phyloP scores from a whole-genome alignment of 2,113 vertebrate genomes.

The Rhizomys pruinosus region DNA sequence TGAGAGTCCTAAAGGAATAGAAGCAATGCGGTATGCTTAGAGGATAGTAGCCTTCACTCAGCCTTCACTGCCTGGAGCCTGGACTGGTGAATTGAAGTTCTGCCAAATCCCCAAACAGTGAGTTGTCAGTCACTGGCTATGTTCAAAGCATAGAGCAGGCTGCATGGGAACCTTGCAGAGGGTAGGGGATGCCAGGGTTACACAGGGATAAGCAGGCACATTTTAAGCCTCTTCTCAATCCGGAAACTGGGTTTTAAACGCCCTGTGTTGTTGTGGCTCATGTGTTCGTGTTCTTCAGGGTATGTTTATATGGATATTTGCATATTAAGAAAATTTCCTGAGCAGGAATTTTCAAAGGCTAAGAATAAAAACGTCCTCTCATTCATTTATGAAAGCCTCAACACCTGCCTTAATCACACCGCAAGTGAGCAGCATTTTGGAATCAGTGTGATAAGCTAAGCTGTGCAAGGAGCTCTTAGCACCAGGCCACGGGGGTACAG shows the following conservation, averaged over 20 bases:
- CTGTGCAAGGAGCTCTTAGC: neutral
- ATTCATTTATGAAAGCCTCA: neutral
- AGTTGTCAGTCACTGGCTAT: neutral
- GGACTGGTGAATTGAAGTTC: neutral
- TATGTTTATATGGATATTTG: neutral
- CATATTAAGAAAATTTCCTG: too few species aligned
- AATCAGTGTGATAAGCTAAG: neutral
- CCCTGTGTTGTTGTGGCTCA: too few species aligned
- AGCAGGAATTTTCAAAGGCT: neutral
- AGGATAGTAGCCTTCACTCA: neutral
- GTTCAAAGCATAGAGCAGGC: accelerated
- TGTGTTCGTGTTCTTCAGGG: neutral
- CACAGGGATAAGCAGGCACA: accelerated
- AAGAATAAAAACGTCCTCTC: neutral
- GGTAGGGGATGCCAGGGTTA: too few species aligned
- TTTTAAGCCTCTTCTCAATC: neutral
- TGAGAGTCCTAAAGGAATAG: neutral
- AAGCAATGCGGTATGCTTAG: accelerated
- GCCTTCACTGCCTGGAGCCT: neutral
- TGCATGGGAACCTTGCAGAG: accelerated
- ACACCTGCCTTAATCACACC: neutral
- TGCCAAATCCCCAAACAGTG: neutral
- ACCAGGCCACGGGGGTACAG: neutral
- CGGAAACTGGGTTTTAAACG: neutral
- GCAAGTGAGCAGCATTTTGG: neutral